These are phyloP conservation scores for Aurelia coerulea DNA, from an alignment of 30 jellyfish, hydroid and myxozoan genomes.

Conservation along the genomic window DNA sequence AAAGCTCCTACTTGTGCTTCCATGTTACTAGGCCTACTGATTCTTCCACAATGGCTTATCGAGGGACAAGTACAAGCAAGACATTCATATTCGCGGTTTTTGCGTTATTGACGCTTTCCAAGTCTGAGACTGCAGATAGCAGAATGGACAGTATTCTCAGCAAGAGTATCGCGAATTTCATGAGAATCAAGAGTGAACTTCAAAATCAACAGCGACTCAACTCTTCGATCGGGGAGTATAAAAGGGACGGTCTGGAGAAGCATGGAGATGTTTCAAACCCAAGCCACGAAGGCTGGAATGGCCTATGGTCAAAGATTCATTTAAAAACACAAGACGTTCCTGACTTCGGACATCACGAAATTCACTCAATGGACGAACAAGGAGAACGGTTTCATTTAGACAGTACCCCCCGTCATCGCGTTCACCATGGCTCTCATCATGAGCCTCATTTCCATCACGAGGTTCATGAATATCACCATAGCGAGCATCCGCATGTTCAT, in stretches of 20 bases:
- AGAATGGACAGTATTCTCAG: conserved; percentile 19
- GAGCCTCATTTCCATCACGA: conserved; percentile 63
- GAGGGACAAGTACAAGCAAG: no score
- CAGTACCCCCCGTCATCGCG: conserved; percentile 64
- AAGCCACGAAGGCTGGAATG: conserved; percentile 60
- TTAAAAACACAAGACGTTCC: conserved; percentile 37
- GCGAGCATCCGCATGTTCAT: conserved; percentile 66
- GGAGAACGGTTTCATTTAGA: conserved; percentile 58
- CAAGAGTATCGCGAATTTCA: conserved; percentile 44
- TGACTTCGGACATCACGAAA: conserved; percentile 58
- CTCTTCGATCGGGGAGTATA: neutral
- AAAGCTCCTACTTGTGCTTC: no score
- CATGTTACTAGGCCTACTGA: no score
- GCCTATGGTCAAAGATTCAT: conserved; percentile 9
- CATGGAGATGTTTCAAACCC: conserved; percentile 28
- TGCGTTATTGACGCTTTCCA: no score
- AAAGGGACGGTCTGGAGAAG: neutral
- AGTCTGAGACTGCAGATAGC: no score
- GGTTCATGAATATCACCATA: conserved; percentile 75
- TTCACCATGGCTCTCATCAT: conserved; percentile 65
- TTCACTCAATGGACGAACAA: conserved; percentile 45
- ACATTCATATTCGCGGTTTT: no score
- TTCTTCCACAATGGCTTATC: no score
- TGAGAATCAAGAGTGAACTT: conserved; percentile 8
- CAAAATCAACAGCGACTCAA: neutral